Evolutionary conservation across 2,797 vertebrate genomes (phyloP), one percentile per base, ranked within the genome.

Genomic region (Falco columbarius): DNA sequence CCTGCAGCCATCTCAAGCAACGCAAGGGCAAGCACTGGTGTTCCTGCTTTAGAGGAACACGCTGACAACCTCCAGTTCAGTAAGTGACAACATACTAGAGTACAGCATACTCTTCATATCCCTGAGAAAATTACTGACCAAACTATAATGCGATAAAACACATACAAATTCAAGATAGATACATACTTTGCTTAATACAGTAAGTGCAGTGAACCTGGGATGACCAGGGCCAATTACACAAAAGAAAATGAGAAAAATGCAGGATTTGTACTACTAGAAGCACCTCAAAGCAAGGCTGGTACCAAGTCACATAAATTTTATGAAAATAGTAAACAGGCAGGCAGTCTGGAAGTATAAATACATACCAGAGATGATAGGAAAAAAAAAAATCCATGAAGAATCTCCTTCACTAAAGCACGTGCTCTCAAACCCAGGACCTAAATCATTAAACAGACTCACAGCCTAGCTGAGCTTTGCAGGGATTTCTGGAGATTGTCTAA

Each of bases 231-330:
- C 27, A 66, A 36, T 10, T 18, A 36, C 27, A 26, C 34, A 56
- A 44, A 72, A 61, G 17, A 34, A 42, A 65, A 40, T 7, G 4
- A 71, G 29, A 46, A 55, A 54, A 72, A 55, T 5, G 9, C 9
- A 18, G 11, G 18, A 74, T 65, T 18, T 61, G 14, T 55, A 34
- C 47, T 47, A 23, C 12, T 27, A 18, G 62, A 38, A 80, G 52
- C 70, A 77, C n/a, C 67, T 89, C 55, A 55, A 74, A 66, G 22
- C 68, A 86, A 74, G 36, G 73, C 40, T 38, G 62, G 20, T 72
- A 70, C 51, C 0, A 0, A 46, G 56, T 29, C n/a, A 70, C 27
- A 30, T 0, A 44, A 11, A 29, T 1, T 40, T 17, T 27, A 49
- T 8, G 16, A 14, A 58, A 68, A 38, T 2, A 18, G 32, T 9